Conservation (phyloP, 2,113 vertebrate species). For the Labeo catla region DNA sequence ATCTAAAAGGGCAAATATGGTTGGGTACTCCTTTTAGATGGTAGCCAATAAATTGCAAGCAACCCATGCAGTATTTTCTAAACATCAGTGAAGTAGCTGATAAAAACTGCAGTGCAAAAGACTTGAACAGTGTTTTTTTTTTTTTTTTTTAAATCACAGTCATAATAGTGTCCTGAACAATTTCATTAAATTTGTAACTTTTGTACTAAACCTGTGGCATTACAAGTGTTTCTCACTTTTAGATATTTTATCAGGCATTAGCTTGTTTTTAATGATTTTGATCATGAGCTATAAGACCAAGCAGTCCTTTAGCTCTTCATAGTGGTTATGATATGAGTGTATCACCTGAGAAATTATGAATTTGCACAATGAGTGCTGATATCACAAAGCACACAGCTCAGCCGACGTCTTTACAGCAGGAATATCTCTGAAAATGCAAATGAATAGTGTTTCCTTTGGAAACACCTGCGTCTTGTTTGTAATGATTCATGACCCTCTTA, state of each 20-base stretch:
- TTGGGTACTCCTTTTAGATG: constrained; percentile 1
- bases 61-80: background rate
- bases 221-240: constrained; percentile 3
- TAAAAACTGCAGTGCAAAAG: background rate
- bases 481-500: background rate
- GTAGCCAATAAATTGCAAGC: background rate
- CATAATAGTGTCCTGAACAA: background rate
- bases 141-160: background rate
- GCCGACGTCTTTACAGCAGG: background rate
- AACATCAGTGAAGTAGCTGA: background rate
- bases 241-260: constrained; percentile 1
- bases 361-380: background rate
- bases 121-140: background rate
- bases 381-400: background rate
- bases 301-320: background rate
- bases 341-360: background rate
- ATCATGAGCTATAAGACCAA: background rate
- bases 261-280: constrained; percentile 1
- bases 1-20: background rate
- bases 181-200: background rate
- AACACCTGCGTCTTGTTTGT: background rate
- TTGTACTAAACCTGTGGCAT: constrained; percentile 15
- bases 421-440: background rate
- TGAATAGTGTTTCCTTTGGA: background rate
- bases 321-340: background rate